Base-by-base conservation (phyloP, 2,888 invertebrate genomes). In the Drosophila melanosoma region DNA sequence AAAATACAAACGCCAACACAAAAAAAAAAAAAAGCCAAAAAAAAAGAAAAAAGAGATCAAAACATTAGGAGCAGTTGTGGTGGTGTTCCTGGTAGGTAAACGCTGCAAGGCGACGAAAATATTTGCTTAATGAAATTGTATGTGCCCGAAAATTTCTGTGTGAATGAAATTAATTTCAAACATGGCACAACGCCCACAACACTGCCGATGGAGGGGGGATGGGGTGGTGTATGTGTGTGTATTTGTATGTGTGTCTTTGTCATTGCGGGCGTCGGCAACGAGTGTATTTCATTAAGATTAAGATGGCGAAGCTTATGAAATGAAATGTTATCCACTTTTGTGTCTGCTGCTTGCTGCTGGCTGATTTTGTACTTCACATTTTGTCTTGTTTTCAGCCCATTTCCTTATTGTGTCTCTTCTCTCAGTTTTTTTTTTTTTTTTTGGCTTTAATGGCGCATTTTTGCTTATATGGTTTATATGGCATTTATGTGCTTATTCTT, bases 121-220 rank as follows among this genome's bases (percentile, higher is more conserved):
- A 87, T 87, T 87, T 87, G 79, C 87, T 89, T 89, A 87, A 87
- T 89, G 85, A 87, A 87, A 87, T 87, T 87, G 89, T 85, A 85
- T 87, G 85, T 74, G 79, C 83, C 86, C 88, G 85, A 82, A 83
- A 87, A 88, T 83, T 88, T 85, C 74, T 80, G 85, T 87, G 85
- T 75, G 85, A 87, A 83, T 89, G 89, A 87, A 87, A 87, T 87
- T 87, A 87, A 87, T 84, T 87, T 87, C 79, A 87, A 86, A 86
- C 81, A 81, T 79, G 79, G 59, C 54, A 62, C 64, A 57, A 69
- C 68, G 76, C 77, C 68, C 74, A 64, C 69, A 75, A 61, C 56
- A 51, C 64, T 53, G 36, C 10, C n/a, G 15, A 23, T 45, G 12
- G 3, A 20, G 1, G 42, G 5, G 0, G 42, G 33, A 38, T 3